Base-by-base conservation (phyloP, 2,888 invertebrate genomes). In the Chalcis sispes region DNA sequence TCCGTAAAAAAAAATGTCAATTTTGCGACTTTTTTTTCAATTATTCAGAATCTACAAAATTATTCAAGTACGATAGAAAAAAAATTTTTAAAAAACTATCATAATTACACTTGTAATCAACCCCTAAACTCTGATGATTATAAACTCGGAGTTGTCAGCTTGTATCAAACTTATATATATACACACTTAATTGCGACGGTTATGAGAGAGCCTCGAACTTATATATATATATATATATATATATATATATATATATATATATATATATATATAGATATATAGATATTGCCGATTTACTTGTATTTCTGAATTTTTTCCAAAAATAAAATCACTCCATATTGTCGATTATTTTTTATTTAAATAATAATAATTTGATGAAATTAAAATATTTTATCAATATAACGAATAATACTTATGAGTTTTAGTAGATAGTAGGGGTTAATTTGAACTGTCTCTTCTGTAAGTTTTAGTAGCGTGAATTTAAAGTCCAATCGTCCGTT, bases 1-100 rank as follows among this genome's bases (percentile, higher is more conserved):
- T 2, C 23, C 23, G 25, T 15, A 25, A 4, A 13, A 36, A 36
- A 23, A 62, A 18, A 18, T 40, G 2, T 59, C 10, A n/a, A 25
- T 56, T 56, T n/a, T 10, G 7, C 10, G 18, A 10, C 1, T 36
- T 13, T 20, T 7, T 23, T 48, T 36, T 67, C 8, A 13, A 40
- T 61, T 75, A 71, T 75, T 71, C 1, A 15, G 0, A 42, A 56
- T 54, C 50, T 1, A 5, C 4, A 23, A 52, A 75, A 75, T 58
- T 71, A 50, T 2, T 8, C 8, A 32, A 61, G 20, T 7, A 1
- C n/a, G 10, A 0, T 0, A 36, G 4, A 66, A 32, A 66, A 75
- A 54, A 20, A 66, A 65, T 36, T 73, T 73, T 73, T 66, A 42
- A 20, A 61, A 64, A 69, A 58, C 4, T 0, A 46, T 27, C 18